Base-by-base conservation (phyloP, 2,113 vertebrate species). In the Gallinago jamesoni region DNA sequence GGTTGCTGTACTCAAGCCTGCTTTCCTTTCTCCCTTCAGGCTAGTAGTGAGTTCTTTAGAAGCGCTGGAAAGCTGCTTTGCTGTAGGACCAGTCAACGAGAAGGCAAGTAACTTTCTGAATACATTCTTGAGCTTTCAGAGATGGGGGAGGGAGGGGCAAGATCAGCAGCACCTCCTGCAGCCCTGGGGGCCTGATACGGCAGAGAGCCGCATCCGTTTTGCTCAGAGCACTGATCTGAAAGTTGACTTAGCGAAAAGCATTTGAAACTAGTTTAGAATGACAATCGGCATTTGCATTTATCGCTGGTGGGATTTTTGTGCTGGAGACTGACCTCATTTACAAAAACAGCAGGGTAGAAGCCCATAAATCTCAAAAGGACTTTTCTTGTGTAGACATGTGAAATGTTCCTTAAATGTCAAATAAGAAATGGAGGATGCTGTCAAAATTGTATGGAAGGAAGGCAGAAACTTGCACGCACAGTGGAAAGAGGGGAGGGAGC, bases 11-110 rank as follows among this genome's bases (percentile, higher is more conserved):
- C 98, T 98, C 96, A 98, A 96, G 96, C 97, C 96, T 95, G 96
- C 96, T 97, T 97, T 97, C 96, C 96, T 97, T 96, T 98, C 96
- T 98, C 95, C 96, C 96, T 92, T n/a, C 97, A 99, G 99, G 98
- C 98, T 99, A 98, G 99, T 99, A 85, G 99, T 99, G 96, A 99
- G 99, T 97, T 99, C 99, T 92, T 98, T 99, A 94, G 99, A 99
- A 98, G 99, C 99, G 14, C 98, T 99, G 97, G 99, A 99, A 98
- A 99, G 98, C 98, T 99, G 99, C 98, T 99, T 99, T 98, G 99
- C 99, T 53, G 98, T 99, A 73, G 99, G 99, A 84, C 99, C 99
- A 31, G 98, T 99, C 89, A 98, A 97, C 96, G 99, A 99, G 98
- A 99, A 99, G 99, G 99, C 98, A 98, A 98, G 98, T 96, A 74